Evolutionary conservation across 1,140 invertebrate species (phyloP).

Genomic region (Acromyrmex heyeri): DNA sequence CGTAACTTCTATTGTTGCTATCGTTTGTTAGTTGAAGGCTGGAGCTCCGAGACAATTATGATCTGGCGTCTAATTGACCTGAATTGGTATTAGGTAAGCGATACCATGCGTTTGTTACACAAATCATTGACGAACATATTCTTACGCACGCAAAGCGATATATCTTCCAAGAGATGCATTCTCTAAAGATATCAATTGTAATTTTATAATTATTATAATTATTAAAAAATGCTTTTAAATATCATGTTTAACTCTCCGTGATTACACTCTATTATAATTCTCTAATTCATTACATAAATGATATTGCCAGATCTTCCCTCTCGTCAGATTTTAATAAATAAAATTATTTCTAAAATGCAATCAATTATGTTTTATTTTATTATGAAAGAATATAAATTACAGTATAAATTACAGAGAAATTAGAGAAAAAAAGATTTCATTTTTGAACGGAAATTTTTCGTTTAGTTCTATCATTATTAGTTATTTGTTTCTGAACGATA

Average conservation of each 20-base stretch:
- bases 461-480: neutral
- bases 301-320: neutral
- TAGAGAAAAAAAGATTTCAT: neutral
- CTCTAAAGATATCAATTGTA: neutral
- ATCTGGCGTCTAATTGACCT: slow-evolving; percentile 84
- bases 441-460: neutral
- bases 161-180: slow-evolving; percentile 13
- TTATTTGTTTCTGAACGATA: neutral
- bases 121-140: slow-evolving; percentile 62
- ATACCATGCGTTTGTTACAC: slow-evolving; percentile 65
- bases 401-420: neutral
- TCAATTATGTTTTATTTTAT: neutral
- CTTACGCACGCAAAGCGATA: slow-evolving; percentile 19
- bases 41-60: slow-evolving; percentile 81
- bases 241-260: neutral
- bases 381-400: neutral
- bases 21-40: slow-evolving; percentile 68
- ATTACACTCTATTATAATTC: neutral
- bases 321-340: neutral
- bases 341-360: neutral
- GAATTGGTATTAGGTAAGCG: slow-evolving; percentile 82
- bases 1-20: slow-evolving; percentile 45
- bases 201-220: neutral
- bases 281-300: neutral
- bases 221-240: neutral